Conservation (phyloP, 2,888 invertebrate species). For the Phengaris alcon region DNA sequence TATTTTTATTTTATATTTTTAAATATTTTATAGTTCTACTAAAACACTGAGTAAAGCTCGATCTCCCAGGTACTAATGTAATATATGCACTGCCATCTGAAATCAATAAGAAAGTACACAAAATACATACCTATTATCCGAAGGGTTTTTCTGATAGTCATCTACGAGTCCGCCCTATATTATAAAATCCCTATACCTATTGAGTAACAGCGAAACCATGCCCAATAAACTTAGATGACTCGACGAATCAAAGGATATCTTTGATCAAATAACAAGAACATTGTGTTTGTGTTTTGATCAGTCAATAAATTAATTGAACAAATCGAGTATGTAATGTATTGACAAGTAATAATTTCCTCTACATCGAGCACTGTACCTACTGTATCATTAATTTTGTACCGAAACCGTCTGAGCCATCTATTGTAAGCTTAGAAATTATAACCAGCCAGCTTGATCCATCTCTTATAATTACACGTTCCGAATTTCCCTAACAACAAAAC, state of each 20-base stretch:
- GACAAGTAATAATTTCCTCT: constrained; percentile 22
- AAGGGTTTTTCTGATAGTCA: neutral
- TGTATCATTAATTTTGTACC: constrained; percentile 38
- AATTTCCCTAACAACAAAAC: neutral
- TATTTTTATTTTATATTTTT: too few relatives aligned
- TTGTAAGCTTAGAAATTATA: constrained; percentile 36
- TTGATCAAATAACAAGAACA: neutral
- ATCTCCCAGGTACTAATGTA: too few relatives aligned
- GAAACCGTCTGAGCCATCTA: constrained; percentile 35
- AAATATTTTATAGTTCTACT: too few relatives aligned
- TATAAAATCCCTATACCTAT: neutral
- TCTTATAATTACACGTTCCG: constrained; percentile 21
- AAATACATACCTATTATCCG: neutral
- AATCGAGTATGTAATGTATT: constrained; percentile 17
- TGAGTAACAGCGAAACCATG: neutral
- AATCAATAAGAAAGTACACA: neutral
- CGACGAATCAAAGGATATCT: neutral
- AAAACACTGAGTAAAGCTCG: too few relatives aligned
- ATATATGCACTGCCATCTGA: too few relatives aligned
- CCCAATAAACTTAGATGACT: neutral
- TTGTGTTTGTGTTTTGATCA: constrained; percentile 1
- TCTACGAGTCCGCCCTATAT: too few relatives aligned
- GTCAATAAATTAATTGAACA: constrained; percentile 4
- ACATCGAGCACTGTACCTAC: too few relatives aligned
- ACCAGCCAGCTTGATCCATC: constrained; percentile 17